Base-by-base conservation (phyloP, 2,113 vertebrate species). In the Elephas maximus region DNA sequence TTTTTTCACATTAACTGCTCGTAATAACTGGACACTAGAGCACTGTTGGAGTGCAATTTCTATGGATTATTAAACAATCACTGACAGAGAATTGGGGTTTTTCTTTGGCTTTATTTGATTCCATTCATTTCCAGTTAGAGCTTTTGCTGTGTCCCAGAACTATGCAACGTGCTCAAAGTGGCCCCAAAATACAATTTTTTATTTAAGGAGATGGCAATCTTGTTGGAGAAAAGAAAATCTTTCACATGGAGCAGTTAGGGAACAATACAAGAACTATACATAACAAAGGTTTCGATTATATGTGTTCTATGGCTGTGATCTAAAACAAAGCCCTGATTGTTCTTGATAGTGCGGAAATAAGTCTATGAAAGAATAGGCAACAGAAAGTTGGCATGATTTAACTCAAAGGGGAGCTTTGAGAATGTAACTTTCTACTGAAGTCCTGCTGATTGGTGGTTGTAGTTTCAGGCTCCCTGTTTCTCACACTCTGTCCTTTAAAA, bases 371-470 rank as follows among this genome's bases (percentile, higher is more conserved):
- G 53, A 93, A 67, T 10, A 78, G 79, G 7, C 62, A 26, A 33
- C 9, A 5, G 1, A 18, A 17, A 86, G 20, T 89, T 26, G 30
- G 87, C 65, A 60, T 37, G 90, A 33, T 30, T 65, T 57, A 12
- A 77, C 62, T 45, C 20, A 9, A 15, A 44, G 74, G 65, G 8
- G 67, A 83, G 14, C 18, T 1, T 17, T 5, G 28, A 33, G 44
- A 1, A 1, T 2, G 23, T 14, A 0, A n/a, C 4, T 62, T 82
- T 81, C 10, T 33, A 45, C 20, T 0, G 6, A 21, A 63, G 24
- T 7, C 8, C 45, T 71, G 0, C 17, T n/a, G 11, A 41, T 69
- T 30, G 28, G 14, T 8, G 0, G 53, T 67, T 57, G 2, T 45
- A 37, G 23, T 57, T 90, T 93, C 73, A 24, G 44, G 8, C 6